phyloP scores from a whole-genome alignment of 2,113 vertebrate genomes.

The Oxygymnocypris stewartii region DNA sequence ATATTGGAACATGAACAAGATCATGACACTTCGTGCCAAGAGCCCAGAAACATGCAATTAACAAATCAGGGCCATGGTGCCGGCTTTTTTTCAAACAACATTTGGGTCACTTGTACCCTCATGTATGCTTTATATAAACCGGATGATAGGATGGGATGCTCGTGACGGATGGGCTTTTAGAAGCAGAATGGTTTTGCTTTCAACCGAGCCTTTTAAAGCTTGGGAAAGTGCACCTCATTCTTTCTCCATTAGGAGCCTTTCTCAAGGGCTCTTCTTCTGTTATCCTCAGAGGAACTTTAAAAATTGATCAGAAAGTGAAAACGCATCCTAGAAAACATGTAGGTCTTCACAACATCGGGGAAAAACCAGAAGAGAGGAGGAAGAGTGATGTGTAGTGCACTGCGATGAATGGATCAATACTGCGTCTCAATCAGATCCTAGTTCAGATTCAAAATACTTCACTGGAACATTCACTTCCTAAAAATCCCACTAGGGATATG shows the following conservation, averaged over 20 bases:
- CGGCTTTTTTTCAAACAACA: slow-evolving; percentile 41
- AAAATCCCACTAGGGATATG: background rate
- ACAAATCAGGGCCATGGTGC: background rate
- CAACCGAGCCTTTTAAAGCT: slow-evolving; percentile 52
- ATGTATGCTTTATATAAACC: slow-evolving; percentile 53
- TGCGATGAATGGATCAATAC: background rate
- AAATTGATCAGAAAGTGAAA: slow-evolving; percentile 68
- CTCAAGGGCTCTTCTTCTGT: slow-evolving; percentile 12
- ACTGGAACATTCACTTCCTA: background rate
- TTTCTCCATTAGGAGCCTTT: slow-evolving; percentile 52
- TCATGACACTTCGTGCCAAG: background rate
- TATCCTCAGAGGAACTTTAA: slow-evolving; percentile 64
- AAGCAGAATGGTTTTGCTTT: slow-evolving; percentile 49
- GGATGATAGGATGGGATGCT: background rate
- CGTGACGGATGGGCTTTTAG: slow-evolving; percentile 56
- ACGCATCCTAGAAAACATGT: slow-evolving; percentile 57
- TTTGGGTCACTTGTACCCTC: slow-evolving; percentile 65
- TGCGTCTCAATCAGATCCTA: background rate
- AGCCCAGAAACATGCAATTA: slow-evolving; percentile 29
- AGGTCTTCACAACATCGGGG: slow-evolving; percentile 58
- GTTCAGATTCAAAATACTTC: background rate
- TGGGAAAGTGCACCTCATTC: slow-evolving; percentile 54
- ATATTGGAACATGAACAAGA: no score
- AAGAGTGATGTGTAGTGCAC: background rate
- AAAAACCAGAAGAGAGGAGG: background rate